Percentiles rank a stretch among this genome's conserved stretches.
Conservation (phyloP, 2,888 invertebrate species). For the Tanytarsus gracilentus region DNA sequence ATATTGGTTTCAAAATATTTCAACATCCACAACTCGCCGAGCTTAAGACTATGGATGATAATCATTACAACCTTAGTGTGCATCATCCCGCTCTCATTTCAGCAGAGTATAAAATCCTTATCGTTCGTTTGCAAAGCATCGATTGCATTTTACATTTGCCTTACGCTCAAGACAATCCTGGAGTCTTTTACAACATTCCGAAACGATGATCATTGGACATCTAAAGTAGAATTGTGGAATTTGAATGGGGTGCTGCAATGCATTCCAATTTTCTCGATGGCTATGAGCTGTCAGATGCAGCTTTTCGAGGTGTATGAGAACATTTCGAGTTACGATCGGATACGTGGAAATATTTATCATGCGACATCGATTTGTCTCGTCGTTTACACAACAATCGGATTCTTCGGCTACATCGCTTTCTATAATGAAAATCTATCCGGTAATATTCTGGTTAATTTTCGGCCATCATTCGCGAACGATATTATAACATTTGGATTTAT, state of each 20-base stretch:
- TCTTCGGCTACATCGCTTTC: conserved; percentile 86
- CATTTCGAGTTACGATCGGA: conserved; percentile 74
- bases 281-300: conserved; percentile 94
- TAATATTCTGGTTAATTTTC: conserved; percentile 82
- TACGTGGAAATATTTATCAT: conserved; percentile 77
- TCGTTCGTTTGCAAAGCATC: conserved; percentile 81
- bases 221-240: conserved; percentile 67
- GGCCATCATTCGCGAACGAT: conserved; percentile 72
- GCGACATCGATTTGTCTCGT: conserved; percentile 86
- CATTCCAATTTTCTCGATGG: conserved; percentile 93
- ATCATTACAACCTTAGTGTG: conserved; percentile 66
- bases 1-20: conserved; percentile 76
- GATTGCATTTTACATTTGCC: conserved; percentile 81
- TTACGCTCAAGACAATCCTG: conserved; percentile 68
- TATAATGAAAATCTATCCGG: conserved; percentile 70
- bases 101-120: conserved; percentile 83
- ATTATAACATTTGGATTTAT: conserved; percentile 91
- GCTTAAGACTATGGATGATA: conserved; percentile 56
- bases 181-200: conserved; percentile 14
- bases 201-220: conserved; percentile 51
- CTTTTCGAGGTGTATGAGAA: conserved; percentile 89
- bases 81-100: conserved; percentile 72
- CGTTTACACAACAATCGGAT: conserved; percentile 84
- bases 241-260: conserved; percentile 81
- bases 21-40: conserved; percentile 38